Conservation (phyloP, 2,888 invertebrate species). For the Ectemnius continuus region DNA sequence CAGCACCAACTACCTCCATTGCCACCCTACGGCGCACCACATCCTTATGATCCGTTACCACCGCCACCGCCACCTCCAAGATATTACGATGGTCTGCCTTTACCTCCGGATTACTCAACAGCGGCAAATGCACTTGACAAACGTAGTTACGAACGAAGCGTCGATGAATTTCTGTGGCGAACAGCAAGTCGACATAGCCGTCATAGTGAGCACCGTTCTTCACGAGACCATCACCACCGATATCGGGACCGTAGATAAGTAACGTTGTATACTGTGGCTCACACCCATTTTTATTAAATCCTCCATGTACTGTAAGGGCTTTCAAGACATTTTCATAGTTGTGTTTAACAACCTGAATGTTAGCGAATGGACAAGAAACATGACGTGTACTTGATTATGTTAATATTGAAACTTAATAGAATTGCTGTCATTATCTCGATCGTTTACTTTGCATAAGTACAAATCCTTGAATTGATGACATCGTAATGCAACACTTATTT, state of each 20-base stretch:
- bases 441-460: no score
- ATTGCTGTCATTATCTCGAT: no score
- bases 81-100: slow-evolving; percentile 88
- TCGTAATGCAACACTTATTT: background rate
- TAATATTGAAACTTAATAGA: no score
- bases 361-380: no score
- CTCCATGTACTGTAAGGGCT: slow-evolving; percentile 33
- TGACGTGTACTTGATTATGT: no score
- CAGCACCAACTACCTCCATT: slow-evolving; percentile 91
- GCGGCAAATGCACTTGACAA: slow-evolving; percentile 83
- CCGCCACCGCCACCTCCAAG: slow-evolving; percentile 86
- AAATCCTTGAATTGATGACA: no score
- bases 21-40: slow-evolving; percentile 91
- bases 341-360: background rate
- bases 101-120: slow-evolving; percentile 87
- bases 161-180: slow-evolving; percentile 92
- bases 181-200: slow-evolving; percentile 84
- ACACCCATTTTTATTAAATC: no score
- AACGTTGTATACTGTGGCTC: slow-evolving; percentile 15
- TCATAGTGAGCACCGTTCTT: slow-evolving; percentile 78
- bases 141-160: slow-evolving; percentile 92
- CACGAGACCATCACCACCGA: slow-evolving; percentile 82
- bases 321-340: slow-evolving; percentile 32
- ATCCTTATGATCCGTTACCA: slow-evolving; percentile 74
- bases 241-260: slow-evolving; percentile 82